Base-by-base conservation (phyloP, 1,140 invertebrate genomes). In the Choristoneura fumiferana region DNA sequence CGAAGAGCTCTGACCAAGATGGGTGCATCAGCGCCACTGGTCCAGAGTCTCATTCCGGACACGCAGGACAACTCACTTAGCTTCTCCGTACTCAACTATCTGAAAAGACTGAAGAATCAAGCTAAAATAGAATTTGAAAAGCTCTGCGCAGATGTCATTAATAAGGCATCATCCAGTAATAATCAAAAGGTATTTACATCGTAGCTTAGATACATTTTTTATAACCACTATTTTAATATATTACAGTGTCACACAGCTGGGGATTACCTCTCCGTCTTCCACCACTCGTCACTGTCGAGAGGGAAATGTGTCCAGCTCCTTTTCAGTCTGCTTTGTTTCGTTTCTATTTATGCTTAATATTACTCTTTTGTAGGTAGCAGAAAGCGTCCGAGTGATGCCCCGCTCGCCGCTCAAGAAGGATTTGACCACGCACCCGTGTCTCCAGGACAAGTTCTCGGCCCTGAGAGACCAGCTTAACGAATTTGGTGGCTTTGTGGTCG, bases 41-140 rank as follows among this genome's bases (percentile, higher is more conserved):
- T 96, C 14, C 94, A 95, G 73, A 94, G 93, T 49, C 90, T 98
- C 39, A 94, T 99, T 53, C 97, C 97, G 0, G 97, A 99, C 71
- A 96, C 93, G 60, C 93, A 97, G 85, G 98, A 99, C 71, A 98
- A 96, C 81, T 96, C 95, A 63, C 90, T 99, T 33, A 98, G 96
- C 69, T 98, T 97, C 79, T 96, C 94, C 58, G 96, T 99, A 5
- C 92, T 98, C 60, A 98, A 97, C 84, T 98, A 99, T 81, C 90
- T 99, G 64, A 99, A 98, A 87, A 94, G 96, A 78, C 91, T 99
- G 61, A 99, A 99, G 91, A 98, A 98, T 84, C 94, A 97, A 87
- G 98, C 98, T 10, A 99, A 98, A 89, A 92, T 95, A 53, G 98
- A 99, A 82, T 98, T 97, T 86, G 98, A 99, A 78, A 94, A 96